Percentiles rank a stretch among this genome's conserved stretches.
These are phyloP conservation scores for Neopipo cinnamomea DNA, from an alignment of 2,113 vertebrate species.

Conservation along the genomic window DNA sequence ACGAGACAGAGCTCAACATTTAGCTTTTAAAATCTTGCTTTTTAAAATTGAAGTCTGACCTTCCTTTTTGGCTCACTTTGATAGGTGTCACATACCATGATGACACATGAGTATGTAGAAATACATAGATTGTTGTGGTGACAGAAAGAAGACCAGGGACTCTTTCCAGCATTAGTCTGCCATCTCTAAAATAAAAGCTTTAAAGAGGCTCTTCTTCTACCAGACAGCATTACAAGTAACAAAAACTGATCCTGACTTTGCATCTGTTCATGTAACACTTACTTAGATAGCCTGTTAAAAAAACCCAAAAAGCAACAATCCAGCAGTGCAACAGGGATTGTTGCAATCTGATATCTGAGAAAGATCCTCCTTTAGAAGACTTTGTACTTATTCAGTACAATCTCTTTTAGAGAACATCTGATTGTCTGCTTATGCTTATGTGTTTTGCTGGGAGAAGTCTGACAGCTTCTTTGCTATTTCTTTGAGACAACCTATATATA, in stretches of 20 bases:
- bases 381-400: neutral
- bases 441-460: neutral
- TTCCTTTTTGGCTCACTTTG: neutral
- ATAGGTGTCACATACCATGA: neutral
- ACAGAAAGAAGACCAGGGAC: neutral
- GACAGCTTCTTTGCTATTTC: neutral
- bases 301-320: no score
- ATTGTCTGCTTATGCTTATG: neutral
- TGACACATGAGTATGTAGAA: neutral
- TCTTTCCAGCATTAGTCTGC: neutral
- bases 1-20: neutral
- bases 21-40: neutral
- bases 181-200: neutral
- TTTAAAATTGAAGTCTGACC: neutral
- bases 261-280: neutral
- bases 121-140: neutral
- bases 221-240: neutral
- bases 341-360: neutral
- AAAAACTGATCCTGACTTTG: neutral
- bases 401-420: neutral
- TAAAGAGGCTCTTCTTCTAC: neutral
- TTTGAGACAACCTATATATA: neutral
- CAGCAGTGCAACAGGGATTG: neutral
- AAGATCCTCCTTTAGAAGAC: neutral
- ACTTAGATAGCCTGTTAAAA: neutral